A percentile compares a stretch with the other conserved stretches of the same genome.
Conservation (phyloP, 1,140 invertebrate species). For the Acromyrmex charruanus region DNA sequence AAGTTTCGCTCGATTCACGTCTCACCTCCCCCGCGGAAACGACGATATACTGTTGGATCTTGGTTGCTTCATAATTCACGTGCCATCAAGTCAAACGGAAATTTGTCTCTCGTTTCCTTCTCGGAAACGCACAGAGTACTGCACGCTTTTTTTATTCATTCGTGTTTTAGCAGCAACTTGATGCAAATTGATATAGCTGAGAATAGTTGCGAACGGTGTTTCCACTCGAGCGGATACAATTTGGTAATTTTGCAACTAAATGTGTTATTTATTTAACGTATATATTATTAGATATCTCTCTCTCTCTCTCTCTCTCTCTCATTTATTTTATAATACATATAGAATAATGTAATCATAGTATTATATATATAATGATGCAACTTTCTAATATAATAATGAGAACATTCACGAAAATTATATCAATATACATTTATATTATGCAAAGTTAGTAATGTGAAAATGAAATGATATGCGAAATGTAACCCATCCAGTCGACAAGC, state of each 20-base stretch:
- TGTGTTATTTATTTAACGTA: neutral
- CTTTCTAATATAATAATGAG: constrained; percentile 10
- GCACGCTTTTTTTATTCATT: neutral
- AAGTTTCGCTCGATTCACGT: constrained; percentile 46
- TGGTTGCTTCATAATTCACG: constrained; percentile 55
- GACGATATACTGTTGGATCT: constrained; percentile 38
- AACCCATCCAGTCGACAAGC: neutral
- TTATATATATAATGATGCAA: too few species aligned
- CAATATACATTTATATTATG: neutral
- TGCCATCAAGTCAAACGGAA: constrained; percentile 47
- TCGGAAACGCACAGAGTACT: neutral
- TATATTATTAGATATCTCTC: too few species aligned
- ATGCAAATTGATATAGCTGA: neutral
- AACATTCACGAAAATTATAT: neutral
- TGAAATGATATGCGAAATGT: neutral
- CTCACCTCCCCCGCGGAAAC: neutral
- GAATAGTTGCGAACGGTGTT: neutral
- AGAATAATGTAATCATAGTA: too few species aligned
- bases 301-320: too few species aligned
- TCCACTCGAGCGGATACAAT: neutral
- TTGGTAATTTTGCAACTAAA: neutral
- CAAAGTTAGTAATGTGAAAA: neutral
- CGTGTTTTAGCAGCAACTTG: neutral
- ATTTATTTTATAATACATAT: too few species aligned
- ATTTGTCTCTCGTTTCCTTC: constrained; percentile 37